Evolutionary conservation across 1,140 invertebrate species (phyloP), one percentile per base, ranked within the genome.

Genomic region (Drosophila repletoides): DNA sequence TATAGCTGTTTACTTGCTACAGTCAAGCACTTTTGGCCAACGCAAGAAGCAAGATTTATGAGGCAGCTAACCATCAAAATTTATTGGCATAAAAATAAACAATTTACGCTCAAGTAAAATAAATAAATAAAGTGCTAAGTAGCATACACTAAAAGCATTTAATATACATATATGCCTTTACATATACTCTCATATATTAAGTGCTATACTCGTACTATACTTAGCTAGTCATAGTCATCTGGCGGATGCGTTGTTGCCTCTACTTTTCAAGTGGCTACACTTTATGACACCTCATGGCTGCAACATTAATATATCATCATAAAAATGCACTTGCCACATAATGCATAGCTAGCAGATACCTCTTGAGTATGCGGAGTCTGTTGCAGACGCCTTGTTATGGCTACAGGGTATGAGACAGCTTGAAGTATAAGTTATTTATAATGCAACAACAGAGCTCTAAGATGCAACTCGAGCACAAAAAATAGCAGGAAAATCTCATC

Each of bases 291-390:
- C 77, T 77, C 60, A 29, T 53, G 77, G 77, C 69, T 65, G 41
- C 56, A 17, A 56, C 73, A 83, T 83, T 84, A 83, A 83, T 84
- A 77, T 73, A 83, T 83, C 77, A 83, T 77, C 64, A 84, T 83
- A 84, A 83, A 83, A 71, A 21, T 41, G 49, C 24, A 55, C n/a
- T 22, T 41, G 26, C 15, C 0, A n/a, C 24, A 3, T 7, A 31
- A 6, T 19, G 21, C 21, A 14, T 22, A 12, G 33, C 45, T 28
- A 10, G 3, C 1, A 26, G n/a, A 33, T 65, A 49, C 43, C 14
- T 14, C n/a, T n/a, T n/a, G n/a, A n/a, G n/a, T n/a, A n/a, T 26
- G 6, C 10, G 33, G 28, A 21, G 21, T 43, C 26, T 12, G n/a
- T 12, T 15, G 10, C 12, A 21, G 1, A 14, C 1, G 4, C 14